phyloP scores from a whole-genome alignment of 2,888 invertebrate genomes.

The Drosophila melanosoma region DNA sequence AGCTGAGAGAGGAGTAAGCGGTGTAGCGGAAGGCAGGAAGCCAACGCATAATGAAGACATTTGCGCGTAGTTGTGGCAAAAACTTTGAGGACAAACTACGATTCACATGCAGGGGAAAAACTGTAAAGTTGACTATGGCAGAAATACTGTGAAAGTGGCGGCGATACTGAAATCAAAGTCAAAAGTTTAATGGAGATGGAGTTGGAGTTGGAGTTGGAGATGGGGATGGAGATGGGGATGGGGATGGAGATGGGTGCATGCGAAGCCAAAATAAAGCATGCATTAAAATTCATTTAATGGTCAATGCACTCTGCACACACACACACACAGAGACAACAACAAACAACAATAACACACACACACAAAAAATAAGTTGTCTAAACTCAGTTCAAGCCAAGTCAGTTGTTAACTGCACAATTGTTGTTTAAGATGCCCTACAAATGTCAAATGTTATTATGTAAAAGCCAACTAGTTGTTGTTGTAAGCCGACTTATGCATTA shows the following conservation, averaged over 20 bases:
- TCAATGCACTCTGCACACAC: slow-evolving; percentile 48
- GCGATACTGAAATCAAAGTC: slow-evolving; percentile 8
- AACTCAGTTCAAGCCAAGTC: slow-evolving; percentile 31
- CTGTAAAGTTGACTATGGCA: slow-evolving; percentile 3
- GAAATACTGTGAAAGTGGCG: slow-evolving; percentile 1
- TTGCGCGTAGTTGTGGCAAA: slow-evolving; percentile 46
- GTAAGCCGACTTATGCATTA: background rate
- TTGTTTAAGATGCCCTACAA: background rate
- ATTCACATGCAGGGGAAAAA: slow-evolving; percentile 39
- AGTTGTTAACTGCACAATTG: background rate
- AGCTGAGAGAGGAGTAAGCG: too few relatives aligned
- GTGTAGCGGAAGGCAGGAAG: slow-evolving; percentile 3
- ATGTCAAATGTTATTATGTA: background rate
- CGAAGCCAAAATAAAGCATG: slow-evolving; percentile 56
- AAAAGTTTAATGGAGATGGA: slow-evolving; percentile 16
- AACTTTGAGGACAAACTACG: slow-evolving; percentile 34
- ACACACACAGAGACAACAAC: background rate
- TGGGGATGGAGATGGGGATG: slow-evolving; percentile 9
- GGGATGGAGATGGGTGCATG: slow-evolving; percentile 24
- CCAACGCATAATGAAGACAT: slow-evolving; percentile 45
- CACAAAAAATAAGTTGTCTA: slow-evolving; percentile 25
- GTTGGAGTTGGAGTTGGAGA: background rate
- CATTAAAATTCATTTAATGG: slow-evolving; percentile 69
- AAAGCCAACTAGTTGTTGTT: background rate
- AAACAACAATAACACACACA: slow-evolving; percentile 9